phyloP scores from a whole-genome alignment of 2,113 vertebrate species.

The Tichodroma muraria region DNA sequence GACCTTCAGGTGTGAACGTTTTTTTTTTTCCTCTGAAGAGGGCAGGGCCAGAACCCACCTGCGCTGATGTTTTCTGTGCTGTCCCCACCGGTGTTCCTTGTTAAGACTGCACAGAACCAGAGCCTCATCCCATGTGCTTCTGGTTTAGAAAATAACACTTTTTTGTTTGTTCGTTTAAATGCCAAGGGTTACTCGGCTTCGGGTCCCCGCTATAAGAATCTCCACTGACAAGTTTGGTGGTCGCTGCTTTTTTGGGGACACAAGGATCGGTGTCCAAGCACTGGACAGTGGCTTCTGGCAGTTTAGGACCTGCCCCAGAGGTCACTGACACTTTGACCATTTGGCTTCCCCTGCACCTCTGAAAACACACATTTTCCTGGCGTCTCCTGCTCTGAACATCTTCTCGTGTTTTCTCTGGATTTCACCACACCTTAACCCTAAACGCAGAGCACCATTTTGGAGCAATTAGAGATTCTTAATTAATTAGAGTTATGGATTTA shows the following conservation, averaged over 20 bases:
- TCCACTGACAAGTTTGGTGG: not conserved
- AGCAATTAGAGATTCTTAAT: conserved; percentile 39
- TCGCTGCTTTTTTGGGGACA: not conserved
- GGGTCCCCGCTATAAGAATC: not conserved
- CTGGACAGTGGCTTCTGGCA: not conserved
- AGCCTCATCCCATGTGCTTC: fast-evolving
- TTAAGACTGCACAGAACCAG: not conserved
- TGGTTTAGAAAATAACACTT: not conserved
- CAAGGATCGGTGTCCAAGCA: not conserved
- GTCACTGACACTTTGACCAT: not conserved
- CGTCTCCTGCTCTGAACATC: not conserved
- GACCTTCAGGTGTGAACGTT: not conserved
- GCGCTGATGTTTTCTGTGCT: not conserved
- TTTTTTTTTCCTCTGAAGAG: not conserved
- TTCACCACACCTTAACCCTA: conserved; percentile 31
- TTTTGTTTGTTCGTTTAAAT: not conserved
- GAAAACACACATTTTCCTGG: not conserved
- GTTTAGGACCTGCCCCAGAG: not conserved
- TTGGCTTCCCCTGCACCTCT: not conserved
- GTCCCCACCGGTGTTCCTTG: not conserved
- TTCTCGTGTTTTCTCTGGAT: not conserved
- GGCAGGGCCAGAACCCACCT: not conserved
- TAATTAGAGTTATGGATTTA: conserved; percentile 32
- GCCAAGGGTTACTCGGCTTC: not conserved
- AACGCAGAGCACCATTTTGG: not conserved